Evolutionary conservation across 2,113 vertebrate genomes (phyloP).

Genomic region (Mastomys coucha): DNA sequence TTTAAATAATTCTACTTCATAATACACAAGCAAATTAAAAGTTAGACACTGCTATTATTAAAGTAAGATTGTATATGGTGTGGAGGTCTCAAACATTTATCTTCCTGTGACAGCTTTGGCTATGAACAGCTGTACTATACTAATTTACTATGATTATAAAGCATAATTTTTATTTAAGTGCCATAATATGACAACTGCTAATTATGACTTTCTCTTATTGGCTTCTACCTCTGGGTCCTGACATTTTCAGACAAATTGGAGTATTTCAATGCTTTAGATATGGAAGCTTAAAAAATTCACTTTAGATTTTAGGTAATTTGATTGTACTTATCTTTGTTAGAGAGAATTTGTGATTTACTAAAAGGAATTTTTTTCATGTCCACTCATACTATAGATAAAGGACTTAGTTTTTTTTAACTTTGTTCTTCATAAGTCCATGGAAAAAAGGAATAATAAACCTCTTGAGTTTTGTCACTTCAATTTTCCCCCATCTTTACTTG

Average conservation of each 20-base stretch:
- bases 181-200: neutral
- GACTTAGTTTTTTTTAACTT: neutral
- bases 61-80: neutral
- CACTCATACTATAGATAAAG: neutral
- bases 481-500: neutral
- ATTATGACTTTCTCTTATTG: neutral
- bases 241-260: constrained; percentile 49
- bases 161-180: constrained; percentile 1
- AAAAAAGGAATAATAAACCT: neutral
- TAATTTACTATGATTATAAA: neutral
- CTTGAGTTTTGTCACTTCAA: neutral
- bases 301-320: neutral
- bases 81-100: neutral
- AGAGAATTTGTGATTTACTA: constrained; percentile 5
- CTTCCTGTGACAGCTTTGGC: neutral
- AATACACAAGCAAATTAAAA: constrained; percentile 51
- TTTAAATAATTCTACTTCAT: constrained; percentile 58
- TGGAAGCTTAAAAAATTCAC: neutral
- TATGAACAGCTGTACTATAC: neutral
- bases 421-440: neutral
- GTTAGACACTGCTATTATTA: neutral
- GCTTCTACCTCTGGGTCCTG: neutral
- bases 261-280: neutral
- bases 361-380: neutral
- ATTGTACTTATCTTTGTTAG: neutral